A percentile compares a stretch with the other conserved stretches of the same genome.
phyloP scores from a whole-genome alignment of 2,113 vertebrate genomes.

The Hypanus sabinus region DNA sequence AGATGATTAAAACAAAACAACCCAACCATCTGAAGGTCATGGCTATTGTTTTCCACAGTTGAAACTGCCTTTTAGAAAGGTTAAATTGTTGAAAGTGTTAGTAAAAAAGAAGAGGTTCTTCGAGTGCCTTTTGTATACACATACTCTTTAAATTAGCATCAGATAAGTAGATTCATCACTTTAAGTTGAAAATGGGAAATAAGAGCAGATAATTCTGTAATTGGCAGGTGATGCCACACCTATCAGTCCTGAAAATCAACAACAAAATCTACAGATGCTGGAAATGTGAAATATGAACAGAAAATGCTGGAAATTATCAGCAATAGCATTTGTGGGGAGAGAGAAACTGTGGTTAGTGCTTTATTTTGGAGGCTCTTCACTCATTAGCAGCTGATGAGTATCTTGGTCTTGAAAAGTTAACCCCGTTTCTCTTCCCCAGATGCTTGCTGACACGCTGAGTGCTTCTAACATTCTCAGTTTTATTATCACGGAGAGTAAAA shows the following conservation, averaged over 20 bases:
- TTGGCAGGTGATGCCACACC: no score
- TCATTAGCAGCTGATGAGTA: no score
- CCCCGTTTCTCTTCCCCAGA: no score
- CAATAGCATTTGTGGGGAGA: not conserved
- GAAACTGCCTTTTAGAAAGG: not conserved
- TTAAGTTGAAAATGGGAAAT: no score
- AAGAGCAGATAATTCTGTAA: no score
- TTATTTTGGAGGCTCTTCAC: no score
- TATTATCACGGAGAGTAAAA: not conserved
- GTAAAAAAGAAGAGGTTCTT: not conserved
- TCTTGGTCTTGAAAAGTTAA: no score
- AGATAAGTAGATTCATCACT: not conserved
- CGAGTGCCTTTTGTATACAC: not conserved
- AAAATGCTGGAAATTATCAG: not conserved
- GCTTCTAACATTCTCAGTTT: no score
- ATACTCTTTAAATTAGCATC: not conserved
- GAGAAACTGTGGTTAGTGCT: no score
- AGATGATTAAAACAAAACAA: not conserved
- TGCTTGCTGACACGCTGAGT: no score
- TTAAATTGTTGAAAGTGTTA: not conserved
- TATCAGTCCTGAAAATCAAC: no score
- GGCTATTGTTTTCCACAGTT: not conserved
- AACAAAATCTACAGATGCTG: no score
- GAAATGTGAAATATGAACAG: not conserved
- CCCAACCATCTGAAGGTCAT: not conserved